Evolutionary conservation across 30 jellyfish, hydroid and myxozoan species (phyloP).

Genomic region (Sanderia malayensis): DNA sequence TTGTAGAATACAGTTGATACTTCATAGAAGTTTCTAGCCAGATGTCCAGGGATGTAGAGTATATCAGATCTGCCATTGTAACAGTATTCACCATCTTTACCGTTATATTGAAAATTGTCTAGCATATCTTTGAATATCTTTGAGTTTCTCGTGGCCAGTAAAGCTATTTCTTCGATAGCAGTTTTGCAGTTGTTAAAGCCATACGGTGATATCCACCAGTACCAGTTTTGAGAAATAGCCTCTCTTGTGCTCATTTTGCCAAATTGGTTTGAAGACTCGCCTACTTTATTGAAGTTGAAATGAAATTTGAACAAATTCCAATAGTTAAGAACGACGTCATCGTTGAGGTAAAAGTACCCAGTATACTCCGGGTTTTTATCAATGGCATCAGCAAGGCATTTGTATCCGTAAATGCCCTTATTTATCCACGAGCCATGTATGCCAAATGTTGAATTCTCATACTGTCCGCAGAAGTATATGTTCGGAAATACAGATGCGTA

Average conservation of each 20-base stretch:
- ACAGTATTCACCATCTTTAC: slow-evolving; percentile 34
- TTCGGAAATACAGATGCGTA: slow-evolving; percentile 83
- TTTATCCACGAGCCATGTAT: slow-evolving; percentile 44
- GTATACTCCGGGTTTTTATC: slow-evolving; percentile 41
- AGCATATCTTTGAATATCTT: slow-evolving; percentile 6
- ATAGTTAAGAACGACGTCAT: slow-evolving; percentile 83
- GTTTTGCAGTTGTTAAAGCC: slow-evolving; percentile 72
- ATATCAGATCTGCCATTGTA: slow-evolving; percentile 89
- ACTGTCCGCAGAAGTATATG: slow-evolving; percentile 75
- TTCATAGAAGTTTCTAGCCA: slow-evolving; percentile 66
- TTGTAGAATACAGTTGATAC: slow-evolving; percentile 58
- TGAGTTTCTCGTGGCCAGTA: slow-evolving; percentile 8
- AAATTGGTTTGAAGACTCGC: slow-evolving; percentile 80
- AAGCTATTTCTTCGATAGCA: slow-evolving; percentile 61
- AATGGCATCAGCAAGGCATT: slow-evolving; percentile 76
- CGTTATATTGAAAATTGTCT: slow-evolving; percentile 30
- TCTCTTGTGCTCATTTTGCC: slow-evolving; percentile 49
- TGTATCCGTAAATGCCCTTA: slow-evolving; percentile 86
- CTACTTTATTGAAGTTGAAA: slow-evolving; percentile 53
- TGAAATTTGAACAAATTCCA: slow-evolving; percentile 71
- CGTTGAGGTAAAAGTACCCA: slow-evolving; percentile 88
- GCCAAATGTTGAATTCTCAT: slow-evolving; percentile 22
- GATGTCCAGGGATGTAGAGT: slow-evolving; percentile 70
- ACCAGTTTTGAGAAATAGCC: slow-evolving; percentile 73
- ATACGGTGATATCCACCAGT: slow-evolving; percentile 98